A percentile compares a stretch with the other conserved stretches of the same genome.
phyloP scores from a whole-genome alignment of 2,797 vertebrate species.

The Darevskia nairensis region DNA sequence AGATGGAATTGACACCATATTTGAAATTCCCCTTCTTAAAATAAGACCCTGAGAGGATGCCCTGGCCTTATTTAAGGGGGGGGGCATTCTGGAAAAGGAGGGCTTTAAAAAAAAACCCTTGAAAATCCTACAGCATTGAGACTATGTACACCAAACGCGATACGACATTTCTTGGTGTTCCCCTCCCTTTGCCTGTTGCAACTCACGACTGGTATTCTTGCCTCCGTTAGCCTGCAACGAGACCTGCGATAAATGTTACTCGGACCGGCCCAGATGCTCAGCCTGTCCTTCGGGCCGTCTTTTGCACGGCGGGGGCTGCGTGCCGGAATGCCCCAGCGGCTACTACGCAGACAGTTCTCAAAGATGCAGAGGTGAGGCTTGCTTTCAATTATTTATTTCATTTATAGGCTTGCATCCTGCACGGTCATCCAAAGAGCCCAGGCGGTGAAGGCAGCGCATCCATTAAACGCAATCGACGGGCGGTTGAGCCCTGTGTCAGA shows the following conservation, averaged over 20 bases:
- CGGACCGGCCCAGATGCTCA: conserved; percentile 81
- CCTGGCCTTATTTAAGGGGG: no score
- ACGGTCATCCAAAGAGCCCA: no score
- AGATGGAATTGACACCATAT: no score
- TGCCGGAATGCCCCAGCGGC: conserved; percentile 82
- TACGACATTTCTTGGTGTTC: not conserved
- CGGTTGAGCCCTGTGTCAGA: no score
- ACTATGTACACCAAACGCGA: no score
- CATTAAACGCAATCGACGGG: no score
- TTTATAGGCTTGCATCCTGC: not conserved
- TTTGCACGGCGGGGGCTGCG: conserved; percentile 84
- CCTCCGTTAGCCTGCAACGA: conserved; percentile 84
- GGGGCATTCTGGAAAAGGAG: no score
- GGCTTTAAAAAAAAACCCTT: no score
- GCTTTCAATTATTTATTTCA: not conserved
- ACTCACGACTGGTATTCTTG: conserved; percentile 8
- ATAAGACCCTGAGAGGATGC: no score
- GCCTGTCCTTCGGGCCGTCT: conserved; percentile 81
- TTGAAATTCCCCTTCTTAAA: no score
- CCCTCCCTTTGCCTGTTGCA: not conserved
- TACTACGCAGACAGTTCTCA: conserved; percentile 78
- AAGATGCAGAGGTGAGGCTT: conserved; percentile 86
- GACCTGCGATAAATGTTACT: conserved; percentile 87
- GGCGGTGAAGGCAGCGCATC: no score
- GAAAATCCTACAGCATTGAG: no score